Percentiles rank a stretch among this genome's conserved stretches.
Conservation (phyloP, 1,140 invertebrate genomes). For the Caenorhabditis latens region DNA sequence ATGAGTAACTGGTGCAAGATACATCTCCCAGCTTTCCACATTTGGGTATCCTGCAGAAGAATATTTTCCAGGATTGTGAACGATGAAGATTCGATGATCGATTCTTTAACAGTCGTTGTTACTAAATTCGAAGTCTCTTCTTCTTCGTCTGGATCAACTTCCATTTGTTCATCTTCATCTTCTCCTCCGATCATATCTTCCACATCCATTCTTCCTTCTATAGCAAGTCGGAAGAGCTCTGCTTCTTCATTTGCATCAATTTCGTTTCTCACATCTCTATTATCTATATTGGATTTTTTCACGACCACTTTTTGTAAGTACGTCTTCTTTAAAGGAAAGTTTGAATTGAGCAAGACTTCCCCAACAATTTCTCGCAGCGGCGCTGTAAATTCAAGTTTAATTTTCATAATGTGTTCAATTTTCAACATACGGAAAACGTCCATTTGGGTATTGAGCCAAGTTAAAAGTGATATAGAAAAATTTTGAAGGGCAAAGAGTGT, state of each 20-base stretch:
- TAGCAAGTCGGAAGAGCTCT: background rate
- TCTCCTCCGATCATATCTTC: background rate
- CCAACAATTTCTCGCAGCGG: slow-evolving; percentile 40
- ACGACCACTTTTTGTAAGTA: background rate
- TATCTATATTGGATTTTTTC: too few relatives aligned
- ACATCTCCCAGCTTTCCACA: slow-evolving; percentile 69
- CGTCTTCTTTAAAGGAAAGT: background rate
- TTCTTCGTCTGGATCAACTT: slow-evolving; percentile 29
- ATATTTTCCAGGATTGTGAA: slow-evolving; percentile 36
- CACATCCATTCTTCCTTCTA: background rate
- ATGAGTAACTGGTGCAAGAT: slow-evolving; percentile 76
- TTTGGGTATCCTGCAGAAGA: slow-evolving; percentile 26
- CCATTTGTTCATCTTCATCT: background rate
- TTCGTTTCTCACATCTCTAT: background rate
- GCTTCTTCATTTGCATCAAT: background rate
- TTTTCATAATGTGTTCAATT: background rate
- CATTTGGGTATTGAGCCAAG: slow-evolving; percentile 42
- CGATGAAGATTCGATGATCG: background rate
- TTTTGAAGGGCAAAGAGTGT: slow-evolving; percentile 31
- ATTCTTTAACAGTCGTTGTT: background rate
- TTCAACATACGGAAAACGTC: slow-evolving; percentile 39
- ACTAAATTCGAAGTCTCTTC: background rate
- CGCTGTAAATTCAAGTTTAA: slow-evolving; percentile 14
- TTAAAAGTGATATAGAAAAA: slow-evolving; percentile 41
- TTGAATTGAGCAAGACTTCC: slow-evolving; percentile 24